Conservation (phyloP, 2,888 invertebrate species). For the Villa cingulata region DNA sequence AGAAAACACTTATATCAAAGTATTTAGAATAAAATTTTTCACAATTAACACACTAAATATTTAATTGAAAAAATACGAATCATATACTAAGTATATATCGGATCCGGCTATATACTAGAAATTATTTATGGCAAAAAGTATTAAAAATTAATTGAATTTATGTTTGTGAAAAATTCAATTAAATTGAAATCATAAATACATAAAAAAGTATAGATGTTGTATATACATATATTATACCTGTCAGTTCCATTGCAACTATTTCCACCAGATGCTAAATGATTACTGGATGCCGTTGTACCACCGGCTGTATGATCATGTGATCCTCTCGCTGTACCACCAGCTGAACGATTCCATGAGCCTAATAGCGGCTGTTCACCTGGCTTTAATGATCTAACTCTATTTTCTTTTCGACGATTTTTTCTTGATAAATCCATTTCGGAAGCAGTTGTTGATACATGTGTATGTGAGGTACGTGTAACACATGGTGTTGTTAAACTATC, state of each 20-base stretch:
- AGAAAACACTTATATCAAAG: too few relatives aligned
- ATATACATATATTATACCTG: too few relatives aligned
- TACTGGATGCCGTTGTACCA: slow-evolving; percentile 42
- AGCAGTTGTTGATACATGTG: slow-evolving; percentile 44
- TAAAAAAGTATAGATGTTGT: too few relatives aligned
- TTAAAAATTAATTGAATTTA: too few relatives aligned
- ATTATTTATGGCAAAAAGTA: too few relatives aligned
- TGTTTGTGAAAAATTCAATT: too few relatives aligned
- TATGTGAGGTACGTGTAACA: slow-evolving; percentile 45
- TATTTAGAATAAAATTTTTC: too few relatives aligned
- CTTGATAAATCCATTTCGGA: slow-evolving; percentile 62
- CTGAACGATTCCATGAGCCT: slow-evolving; percentile 50
- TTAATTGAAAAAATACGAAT: too few relatives aligned
- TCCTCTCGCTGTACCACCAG: slow-evolving; percentile 34
- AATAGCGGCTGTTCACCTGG: slow-evolving; percentile 63
- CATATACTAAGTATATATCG: too few relatives aligned
- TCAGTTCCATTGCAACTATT: slow-evolving; percentile 54
- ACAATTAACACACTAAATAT: too few relatives aligned
- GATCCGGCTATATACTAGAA: too few relatives aligned
- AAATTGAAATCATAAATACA: too few relatives aligned
- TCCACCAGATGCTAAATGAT: slow-evolving; percentile 46
- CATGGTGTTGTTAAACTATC: slow-evolving; percentile 60
- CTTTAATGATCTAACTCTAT: slow-evolving; percentile 49
- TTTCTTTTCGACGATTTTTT: slow-evolving; percentile 48
- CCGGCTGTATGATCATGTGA: slow-evolving; percentile 41